Evolutionary conservation across 2,113 vertebrate genomes (phyloP), one percentile per base, ranked within the genome.

Genomic region (Hypomesus transpacificus): DNA sequence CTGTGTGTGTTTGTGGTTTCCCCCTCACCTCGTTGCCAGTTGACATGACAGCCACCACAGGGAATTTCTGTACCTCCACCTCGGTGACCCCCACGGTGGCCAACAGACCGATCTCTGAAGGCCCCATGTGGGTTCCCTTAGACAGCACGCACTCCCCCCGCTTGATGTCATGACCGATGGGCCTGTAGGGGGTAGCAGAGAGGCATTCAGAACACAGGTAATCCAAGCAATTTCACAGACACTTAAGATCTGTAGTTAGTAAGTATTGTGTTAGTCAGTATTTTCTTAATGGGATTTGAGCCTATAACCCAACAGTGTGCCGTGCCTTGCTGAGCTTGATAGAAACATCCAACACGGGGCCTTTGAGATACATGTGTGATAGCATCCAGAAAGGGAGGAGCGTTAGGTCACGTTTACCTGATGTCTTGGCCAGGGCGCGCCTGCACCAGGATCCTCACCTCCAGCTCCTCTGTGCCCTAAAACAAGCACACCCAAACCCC

Each of bases 41-140:
- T 80, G 97, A 98, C 97, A 99, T 98, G 77, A 99, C 95, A 59
- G 97, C 97, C 86, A 99, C 96, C 78, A 98, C 96, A 17, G 97
- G 97, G 87, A 99, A 98, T 86, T 98, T 99, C 91, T 99, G 96
- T 86, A 99, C 97, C 91, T 96, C 97, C 88, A 99, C 97, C 88
- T 99, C 97, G 0, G 96, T 98, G 86, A 98, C 96, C 66, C 97
- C 97, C 77, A 99, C 96, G 5, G 97, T 98, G 88, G 97, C 97
- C 80, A 99, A 92, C 64, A 99, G 92, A 75, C 97, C 97, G 63
- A 98, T 98, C 85, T 99, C 97, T 59, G 97, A 98, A 0, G 97
- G 96, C 72, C 97, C 97, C 96, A 99, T 98, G 73, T 99, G 97
- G 26, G 97, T 99, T 79, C 96, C 97, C 88, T 98, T 99, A 66